Conservation (phyloP, 2,888 invertebrate genomes). For the Acleris literana region DNA sequence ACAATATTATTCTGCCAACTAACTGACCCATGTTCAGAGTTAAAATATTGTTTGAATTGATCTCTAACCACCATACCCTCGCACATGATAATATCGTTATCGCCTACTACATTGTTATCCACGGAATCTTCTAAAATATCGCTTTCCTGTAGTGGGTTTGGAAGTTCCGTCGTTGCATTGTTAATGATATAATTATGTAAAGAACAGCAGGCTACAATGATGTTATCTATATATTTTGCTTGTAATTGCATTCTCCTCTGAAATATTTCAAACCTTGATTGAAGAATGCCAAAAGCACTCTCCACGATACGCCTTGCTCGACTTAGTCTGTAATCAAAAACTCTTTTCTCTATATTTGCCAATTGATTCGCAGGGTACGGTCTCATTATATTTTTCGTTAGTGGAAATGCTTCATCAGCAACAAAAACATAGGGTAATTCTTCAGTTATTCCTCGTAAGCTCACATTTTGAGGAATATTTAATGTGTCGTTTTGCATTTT, state of each 20-base stretch:
- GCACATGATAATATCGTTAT: slow-evolving; percentile 1
- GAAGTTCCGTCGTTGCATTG: slow-evolving; percentile 25
- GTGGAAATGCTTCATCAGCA: slow-evolving; percentile 34
- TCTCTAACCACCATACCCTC: slow-evolving; percentile 37
- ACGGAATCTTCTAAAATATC: slow-evolving; percentile 35
- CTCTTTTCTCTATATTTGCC: slow-evolving; percentile 7
- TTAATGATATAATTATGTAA: slow-evolving; percentile 18
- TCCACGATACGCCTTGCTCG: slow-evolving; percentile 32
- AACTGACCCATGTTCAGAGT: slow-evolving; percentile 33
- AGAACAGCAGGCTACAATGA: slow-evolving; percentile 17
- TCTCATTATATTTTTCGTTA: slow-evolving; percentile 32
- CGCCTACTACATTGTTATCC: slow-evolving; percentile 30
- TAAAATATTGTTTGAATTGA: slow-evolving; percentile 38
- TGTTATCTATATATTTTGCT: slow-evolving; percentile 24
- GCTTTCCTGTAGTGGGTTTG: slow-evolving; percentile 29
- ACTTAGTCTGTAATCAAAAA: slow-evolving; percentile 18
- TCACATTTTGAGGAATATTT: slow-evolving; percentile 2
- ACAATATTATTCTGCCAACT: slow-evolving; percentile 22
- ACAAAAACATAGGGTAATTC: slow-evolving; percentile 29
- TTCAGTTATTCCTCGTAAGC: slow-evolving; percentile 16
- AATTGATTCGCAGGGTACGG: slow-evolving; percentile 22
- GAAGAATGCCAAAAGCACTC: slow-evolving; percentile 30
- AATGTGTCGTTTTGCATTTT: slow-evolving; percentile 4
- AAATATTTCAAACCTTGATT: slow-evolving; percentile 29
- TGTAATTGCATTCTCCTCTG: slow-evolving; percentile 27